Base-by-base conservation (phyloP, 2,113 vertebrate genomes). In the Heterotilapia buettikoferi region DNA sequence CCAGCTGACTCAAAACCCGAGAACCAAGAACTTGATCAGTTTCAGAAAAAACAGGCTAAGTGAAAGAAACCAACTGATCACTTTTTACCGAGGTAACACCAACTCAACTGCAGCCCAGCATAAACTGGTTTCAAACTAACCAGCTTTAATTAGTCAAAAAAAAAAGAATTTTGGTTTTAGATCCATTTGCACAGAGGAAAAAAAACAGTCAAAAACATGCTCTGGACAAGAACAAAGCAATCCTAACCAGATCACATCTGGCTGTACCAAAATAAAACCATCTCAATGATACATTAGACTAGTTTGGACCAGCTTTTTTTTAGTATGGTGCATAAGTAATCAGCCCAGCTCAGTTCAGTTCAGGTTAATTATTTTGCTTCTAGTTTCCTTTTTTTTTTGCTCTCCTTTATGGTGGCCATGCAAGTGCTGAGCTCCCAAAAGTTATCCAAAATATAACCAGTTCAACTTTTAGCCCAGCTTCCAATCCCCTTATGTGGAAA, bases 171-270 rank as follows among this genome's bases (percentile, higher is more conserved):
- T 93, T 92, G 88, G 88, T 91, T 92, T 90, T 84, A 56, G 31
- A 88, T 92, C 87, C 82, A 79, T 87, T 88, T 85, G 82, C 90
- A 83, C 84, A 85, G 59, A 26, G 57, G 21, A 29, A 8, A 68
- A 57, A 29, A 52, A 53, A 38, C 3, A 24, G 12, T 87, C 57
- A 78, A 47, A 87, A 80, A 88, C 79, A 86, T n/a, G 81, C 63
- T 85, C 38, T 56, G 68, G 61, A 56, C 78, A 78, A 86, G 78
- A 81, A 85, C 31, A 66, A 86, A 90, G 81, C n/a, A 38, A 85
- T 84, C 84, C 45, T 18, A 50, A 89, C 92, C 91, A 90, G 89
- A 91, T 90, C 79, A 83, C 33, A 92, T 94, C 92, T 57, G 84
- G 89, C 76, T 68, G 87, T 92, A 90, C 90, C 87, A 4, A 87